phyloP scores from a whole-genome alignment of 30 jellyfish, hydroid and myxozoan species.

The Aurelia aurita region DNA sequence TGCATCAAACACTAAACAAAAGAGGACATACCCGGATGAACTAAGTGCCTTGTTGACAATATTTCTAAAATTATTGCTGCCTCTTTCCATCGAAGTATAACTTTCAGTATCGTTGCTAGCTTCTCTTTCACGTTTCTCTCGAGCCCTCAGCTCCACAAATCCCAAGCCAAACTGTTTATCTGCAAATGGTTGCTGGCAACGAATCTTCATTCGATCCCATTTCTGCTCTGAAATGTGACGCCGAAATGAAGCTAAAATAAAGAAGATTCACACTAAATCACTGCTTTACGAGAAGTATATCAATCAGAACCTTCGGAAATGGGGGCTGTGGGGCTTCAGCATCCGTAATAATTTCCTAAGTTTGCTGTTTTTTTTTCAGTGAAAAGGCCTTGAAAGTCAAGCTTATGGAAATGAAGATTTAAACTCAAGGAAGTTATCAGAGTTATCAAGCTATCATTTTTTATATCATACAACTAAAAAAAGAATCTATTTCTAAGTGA shows the following conservation, averaged over 20 bases:
- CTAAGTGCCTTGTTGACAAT: constrained; percentile 32
- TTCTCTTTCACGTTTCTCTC: background rate
- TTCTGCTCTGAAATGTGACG: constrained; percentile 36
- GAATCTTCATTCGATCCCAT: constrained; percentile 33
- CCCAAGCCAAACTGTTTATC: constrained; percentile 61
- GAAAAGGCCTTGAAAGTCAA: too few relatives aligned
- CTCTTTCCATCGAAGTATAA: background rate
- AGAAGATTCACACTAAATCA: background rate
- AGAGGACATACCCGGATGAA: constrained; percentile 33
- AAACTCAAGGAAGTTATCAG: too few relatives aligned
- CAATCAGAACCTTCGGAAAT: too few relatives aligned
- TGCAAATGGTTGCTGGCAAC: constrained; percentile 55
- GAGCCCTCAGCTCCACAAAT: constrained; percentile 48
- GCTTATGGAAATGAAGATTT: too few relatives aligned
- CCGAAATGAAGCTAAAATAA: constrained; percentile 37
- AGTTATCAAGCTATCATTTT: too few relatives aligned
- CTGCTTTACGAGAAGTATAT: too few relatives aligned
- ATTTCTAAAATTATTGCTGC: constrained; percentile 5
- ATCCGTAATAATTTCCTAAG: too few relatives aligned
- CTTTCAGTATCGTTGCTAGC: background rate
- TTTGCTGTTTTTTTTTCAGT: too few relatives aligned
- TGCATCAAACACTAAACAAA: too few relatives aligned
- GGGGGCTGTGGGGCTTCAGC: too few relatives aligned
- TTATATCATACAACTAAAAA: too few relatives aligned
- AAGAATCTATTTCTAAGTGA: too few relatives aligned